Base-by-base conservation (phyloP, 2,888 invertebrate genomes). In the Volucella inflata region DNA sequence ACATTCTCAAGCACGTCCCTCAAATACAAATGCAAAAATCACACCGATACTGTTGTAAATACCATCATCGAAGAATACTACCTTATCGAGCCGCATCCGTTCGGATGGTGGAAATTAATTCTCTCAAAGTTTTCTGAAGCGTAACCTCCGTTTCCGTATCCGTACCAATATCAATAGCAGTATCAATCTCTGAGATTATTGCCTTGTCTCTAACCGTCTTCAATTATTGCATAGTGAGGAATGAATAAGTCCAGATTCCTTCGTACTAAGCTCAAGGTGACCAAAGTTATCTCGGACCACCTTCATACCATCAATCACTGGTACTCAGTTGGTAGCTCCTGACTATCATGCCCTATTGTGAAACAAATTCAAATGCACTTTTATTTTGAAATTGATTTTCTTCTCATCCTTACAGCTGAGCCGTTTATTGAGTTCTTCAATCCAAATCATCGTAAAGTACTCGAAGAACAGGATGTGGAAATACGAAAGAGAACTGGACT, bases 391-490 rank as follows among this genome's bases (percentile, higher is more conserved):
- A 81, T 68, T 55, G 76, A 77, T 77, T 55, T 64, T 71, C 14
- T 17, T 59, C 46, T 53, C 42, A 2, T 38, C 9, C 50, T 12
- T 11, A 53, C 68, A 91, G 91, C 90, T 53, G 92, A 92, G 88
- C 90, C 98, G 0, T 94, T 94, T 87, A 95, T 95, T n/a, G 96
- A 96, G 89, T 96, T 96, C 91, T 95, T 96, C 89, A 94, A 95
- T 89, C 95, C 95, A 0, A 95, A 95, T 90, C 93, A 95, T 91
- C 93, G 94, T 79, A 92, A 94, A 3, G 94, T 94, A 60, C 91
- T 95, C 12, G 95, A 95, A 87, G 94, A 94, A 79, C 95, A 95
- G 88, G 95, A 95, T 87, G 94, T 94, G 3, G 93, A 93, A 40
- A 94, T 94, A 88, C 94, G 94, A 90, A 93, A 93, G 72, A 93